Conservation (phyloP, 2,888 invertebrate species). For the Saturnia japonica region DNA sequence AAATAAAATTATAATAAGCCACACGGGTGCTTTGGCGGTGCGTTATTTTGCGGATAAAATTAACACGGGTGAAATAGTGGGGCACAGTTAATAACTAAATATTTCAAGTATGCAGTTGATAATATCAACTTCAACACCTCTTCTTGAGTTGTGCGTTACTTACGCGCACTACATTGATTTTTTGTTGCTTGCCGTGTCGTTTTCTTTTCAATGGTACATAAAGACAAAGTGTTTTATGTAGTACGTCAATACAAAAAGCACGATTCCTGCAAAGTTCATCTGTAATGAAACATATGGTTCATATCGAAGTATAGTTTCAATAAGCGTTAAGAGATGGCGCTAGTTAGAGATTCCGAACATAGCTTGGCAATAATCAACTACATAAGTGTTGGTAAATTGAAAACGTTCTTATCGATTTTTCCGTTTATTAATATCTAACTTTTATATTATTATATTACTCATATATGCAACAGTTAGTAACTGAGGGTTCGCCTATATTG, state of each 20-base stretch:
- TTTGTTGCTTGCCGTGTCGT: background rate
- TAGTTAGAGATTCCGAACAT: conserved; percentile 23
- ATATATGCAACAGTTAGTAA: background rate
- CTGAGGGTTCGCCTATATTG: background rate
- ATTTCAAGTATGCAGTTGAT: too few relatives aligned
- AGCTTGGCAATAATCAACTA: background rate
- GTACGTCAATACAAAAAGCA: background rate
- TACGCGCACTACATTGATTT: too few relatives aligned
- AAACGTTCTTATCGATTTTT: background rate
- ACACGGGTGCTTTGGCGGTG: too few relatives aligned
- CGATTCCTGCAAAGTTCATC: too few relatives aligned
- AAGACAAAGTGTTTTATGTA: background rate
- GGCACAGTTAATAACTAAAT: too few relatives aligned
- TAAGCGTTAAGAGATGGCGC: conserved; percentile 49
- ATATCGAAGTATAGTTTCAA: conserved; percentile 30
- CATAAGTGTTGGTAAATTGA: background rate
- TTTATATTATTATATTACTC: background rate
- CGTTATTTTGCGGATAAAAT: too few relatives aligned
- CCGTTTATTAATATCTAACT: background rate
- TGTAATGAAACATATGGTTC: conserved; percentile 14
- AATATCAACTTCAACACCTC: too few relatives aligned
- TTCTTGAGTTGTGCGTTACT: too few relatives aligned
- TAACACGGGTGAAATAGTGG: too few relatives aligned
- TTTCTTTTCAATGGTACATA: background rate
- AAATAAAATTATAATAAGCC: too few relatives aligned